Evolutionary conservation across 2,888 invertebrate genomes (phyloP).

Genomic region (Trilocha varians): DNA sequence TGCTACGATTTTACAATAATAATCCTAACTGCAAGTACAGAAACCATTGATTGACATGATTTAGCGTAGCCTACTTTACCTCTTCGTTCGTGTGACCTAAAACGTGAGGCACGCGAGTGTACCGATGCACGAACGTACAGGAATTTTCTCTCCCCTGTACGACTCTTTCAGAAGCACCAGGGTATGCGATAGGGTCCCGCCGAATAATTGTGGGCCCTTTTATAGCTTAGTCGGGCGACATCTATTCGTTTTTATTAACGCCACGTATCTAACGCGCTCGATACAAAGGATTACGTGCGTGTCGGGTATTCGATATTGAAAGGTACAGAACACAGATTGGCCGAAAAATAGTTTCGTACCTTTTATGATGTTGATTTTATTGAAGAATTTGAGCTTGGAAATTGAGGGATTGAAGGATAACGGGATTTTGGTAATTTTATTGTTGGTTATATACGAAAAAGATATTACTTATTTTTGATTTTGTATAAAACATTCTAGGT

Average conservation of each 20-base stretch:
- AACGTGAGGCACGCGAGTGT: slow-evolving; percentile 51
- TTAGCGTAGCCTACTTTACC: slow-evolving; percentile 28
- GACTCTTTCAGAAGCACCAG: slow-evolving; percentile 28
- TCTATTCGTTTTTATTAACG: slow-evolving; percentile 38
- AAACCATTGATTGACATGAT: too few species aligned
- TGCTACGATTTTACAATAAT: too few species aligned
- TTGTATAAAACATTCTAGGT: too few species aligned
- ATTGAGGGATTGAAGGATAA: too few species aligned
- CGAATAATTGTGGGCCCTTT: slow-evolving; percentile 41
- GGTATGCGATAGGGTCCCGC: slow-evolving; percentile 25
- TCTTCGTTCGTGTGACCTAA: slow-evolving; percentile 53
- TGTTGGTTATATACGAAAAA: too few species aligned
- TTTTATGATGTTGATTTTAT: too few species aligned
- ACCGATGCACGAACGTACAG: slow-evolving; percentile 24
- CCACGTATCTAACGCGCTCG: slow-evolving; percentile 18
- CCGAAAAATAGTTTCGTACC: too few species aligned
- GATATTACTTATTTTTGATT: too few species aligned
- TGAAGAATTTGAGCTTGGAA: too few species aligned
- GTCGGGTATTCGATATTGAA: neutral
- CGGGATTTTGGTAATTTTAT: too few species aligned
- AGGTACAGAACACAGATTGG: neutral
- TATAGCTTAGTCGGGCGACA: slow-evolving; percentile 28
- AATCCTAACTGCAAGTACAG: too few species aligned
- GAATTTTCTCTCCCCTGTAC: slow-evolving; percentile 41
- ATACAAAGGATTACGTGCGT: slow-evolving; percentile 27